phyloP scores from a whole-genome alignment of 2,797 vertebrate species.

The Hephaestus fuliginosus region DNA sequence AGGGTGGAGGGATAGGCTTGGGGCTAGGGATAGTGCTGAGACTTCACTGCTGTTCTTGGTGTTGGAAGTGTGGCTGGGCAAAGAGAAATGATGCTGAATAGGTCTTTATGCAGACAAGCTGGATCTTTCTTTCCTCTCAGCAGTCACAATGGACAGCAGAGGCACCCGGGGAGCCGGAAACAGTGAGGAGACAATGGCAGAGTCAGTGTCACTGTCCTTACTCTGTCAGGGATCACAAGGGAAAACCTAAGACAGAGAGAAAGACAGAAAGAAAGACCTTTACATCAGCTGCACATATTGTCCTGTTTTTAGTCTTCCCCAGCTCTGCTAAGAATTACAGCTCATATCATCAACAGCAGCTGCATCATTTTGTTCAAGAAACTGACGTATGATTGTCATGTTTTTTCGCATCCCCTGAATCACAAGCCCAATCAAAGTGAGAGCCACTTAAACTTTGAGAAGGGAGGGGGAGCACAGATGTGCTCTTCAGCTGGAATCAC shows the following conservation, averaged over 20 bases:
- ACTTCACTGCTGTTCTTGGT: conserved; percentile 36
- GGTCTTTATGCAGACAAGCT: conserved; percentile 69
- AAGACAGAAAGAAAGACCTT: conserved; percentile 48
- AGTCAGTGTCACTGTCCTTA: conserved; percentile 68
- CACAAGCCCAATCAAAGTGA: conserved; percentile 10
- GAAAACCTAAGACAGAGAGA: conserved; percentile 60
- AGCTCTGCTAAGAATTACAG: not conserved
- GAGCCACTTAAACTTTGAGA: conserved; percentile 2
- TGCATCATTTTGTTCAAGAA: conserved; percentile 9
- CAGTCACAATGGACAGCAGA: conserved; percentile 66
- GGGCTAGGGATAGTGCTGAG: conserved; percentile 39
- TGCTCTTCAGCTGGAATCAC: not conserved
- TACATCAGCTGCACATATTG: conserved; percentile 34
- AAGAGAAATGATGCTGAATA: conserved; percentile 67
- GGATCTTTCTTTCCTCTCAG: conserved; percentile 62
- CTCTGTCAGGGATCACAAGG: conserved; percentile 59
- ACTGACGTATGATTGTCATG: not conserved
- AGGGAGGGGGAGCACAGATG: not conserved
- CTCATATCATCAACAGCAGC: not conserved
- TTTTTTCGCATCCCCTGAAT: conserved; percentile 3
- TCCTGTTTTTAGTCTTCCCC: conserved; percentile 9
- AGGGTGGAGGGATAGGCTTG: conserved; percentile 11
- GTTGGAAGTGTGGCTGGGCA: conserved; percentile 37
- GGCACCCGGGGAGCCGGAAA: conserved; percentile 54
- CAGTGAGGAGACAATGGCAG: conserved; percentile 67